A percentile compares a stretch with the other conserved stretches of the same genome.
phyloP scores from a whole-genome alignment of 2,113 vertebrate species.

The Eonycteris spelaea region DNA sequence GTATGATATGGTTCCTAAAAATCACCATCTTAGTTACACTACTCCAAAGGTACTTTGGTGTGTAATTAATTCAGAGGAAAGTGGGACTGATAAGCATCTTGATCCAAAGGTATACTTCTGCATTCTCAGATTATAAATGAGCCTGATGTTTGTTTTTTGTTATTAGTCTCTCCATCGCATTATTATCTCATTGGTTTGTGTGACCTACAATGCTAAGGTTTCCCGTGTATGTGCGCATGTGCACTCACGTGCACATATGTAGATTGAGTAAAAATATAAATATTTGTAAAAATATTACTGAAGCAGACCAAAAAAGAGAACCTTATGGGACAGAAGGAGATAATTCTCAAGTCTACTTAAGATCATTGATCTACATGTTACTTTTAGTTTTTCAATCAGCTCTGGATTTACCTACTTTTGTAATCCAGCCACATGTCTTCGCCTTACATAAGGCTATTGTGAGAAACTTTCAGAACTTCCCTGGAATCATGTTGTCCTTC shows the following conservation, averaged over 20 bases:
- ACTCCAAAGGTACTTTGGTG: neutral
- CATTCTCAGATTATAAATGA: neutral
- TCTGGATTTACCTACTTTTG: neutral
- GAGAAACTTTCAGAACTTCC: neutral
- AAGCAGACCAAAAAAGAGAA: neutral
- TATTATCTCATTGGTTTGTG: neutral
- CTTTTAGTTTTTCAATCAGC: neutral
- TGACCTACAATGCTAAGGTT: neutral
- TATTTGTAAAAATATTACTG: neutral
- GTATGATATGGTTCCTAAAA: neutral
- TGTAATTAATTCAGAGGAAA: slow-evolving; percentile 19
- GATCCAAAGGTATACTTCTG: neutral
- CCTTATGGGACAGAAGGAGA: neutral
- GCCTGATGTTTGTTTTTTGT: neutral
- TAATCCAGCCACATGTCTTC: neutral
- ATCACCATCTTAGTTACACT: neutral
- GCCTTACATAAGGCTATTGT: neutral
- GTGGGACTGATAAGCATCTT: neutral
- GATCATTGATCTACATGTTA: neutral
- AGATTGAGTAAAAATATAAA: neutral
- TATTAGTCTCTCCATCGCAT: neutral
- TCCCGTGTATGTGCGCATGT: neutral
- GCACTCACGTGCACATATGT: neutral
- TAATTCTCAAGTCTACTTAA: neutral
- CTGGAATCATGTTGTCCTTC: neutral